Percentiles rank a stretch among this genome's conserved stretches.
phyloP scores from a whole-genome alignment of 1,140 invertebrate genomes.

The Drosophila gunungcola region DNA sequence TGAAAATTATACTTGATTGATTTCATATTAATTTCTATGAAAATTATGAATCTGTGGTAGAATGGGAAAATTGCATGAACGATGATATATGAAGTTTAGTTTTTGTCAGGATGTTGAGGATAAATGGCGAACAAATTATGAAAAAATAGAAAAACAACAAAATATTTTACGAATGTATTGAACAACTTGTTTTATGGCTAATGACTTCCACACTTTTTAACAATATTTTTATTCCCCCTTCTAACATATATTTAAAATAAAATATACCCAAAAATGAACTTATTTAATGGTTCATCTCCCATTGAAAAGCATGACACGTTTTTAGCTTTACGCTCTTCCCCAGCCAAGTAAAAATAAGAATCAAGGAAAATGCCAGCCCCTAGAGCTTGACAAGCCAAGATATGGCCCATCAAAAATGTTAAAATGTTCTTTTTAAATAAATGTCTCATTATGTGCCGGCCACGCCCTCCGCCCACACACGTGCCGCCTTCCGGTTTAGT shows the following conservation, averaged over 20 bases:
- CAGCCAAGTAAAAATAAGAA: conserved; percentile 6
- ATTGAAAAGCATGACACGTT: conserved; percentile 37
- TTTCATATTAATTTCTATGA: conserved; percentile 75
- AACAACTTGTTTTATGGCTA: not conserved
- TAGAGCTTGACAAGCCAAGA: conserved; percentile 24
- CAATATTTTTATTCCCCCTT: not conserved
- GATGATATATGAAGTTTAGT: conserved; percentile 46
- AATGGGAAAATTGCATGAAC: conserved; percentile 20
- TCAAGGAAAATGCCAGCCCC: conserved; percentile 23
- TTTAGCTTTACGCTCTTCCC: not conserved
- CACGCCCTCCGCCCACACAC: conserved; percentile 32
- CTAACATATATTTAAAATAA: conserved; percentile 13
- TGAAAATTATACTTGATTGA: conserved; percentile 74
- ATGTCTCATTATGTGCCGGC: conserved; percentile 55
- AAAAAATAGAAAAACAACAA: not conserved
- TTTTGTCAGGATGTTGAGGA: conserved; percentile 4
- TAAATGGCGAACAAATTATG: not conserved
- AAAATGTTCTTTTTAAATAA: conserved; percentile 57
- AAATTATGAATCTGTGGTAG: conserved; percentile 56
- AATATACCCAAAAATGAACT: conserved; percentile 17
- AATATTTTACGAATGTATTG: not conserved
- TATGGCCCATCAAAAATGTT: conserved; percentile 54
- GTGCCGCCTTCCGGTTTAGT: conserved; percentile 43
- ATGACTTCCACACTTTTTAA: not conserved
- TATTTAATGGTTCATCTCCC: conserved; percentile 32